Evolutionary conservation across 2,797 vertebrate genomes (phyloP).

Genomic region (Monodelphis domestica): DNA sequence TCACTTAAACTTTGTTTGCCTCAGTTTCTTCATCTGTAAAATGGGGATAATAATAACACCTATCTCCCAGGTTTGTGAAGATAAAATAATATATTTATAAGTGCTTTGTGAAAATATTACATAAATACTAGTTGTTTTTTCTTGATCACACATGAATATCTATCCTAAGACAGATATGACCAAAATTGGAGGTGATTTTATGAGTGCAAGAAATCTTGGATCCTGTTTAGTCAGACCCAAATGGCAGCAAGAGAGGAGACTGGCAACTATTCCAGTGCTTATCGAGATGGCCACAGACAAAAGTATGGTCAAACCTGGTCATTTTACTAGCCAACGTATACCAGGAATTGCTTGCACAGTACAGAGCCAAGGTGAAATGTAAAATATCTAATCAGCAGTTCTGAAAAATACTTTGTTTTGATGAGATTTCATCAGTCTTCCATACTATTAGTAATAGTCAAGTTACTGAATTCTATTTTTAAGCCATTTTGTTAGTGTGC

Average conservation of each 20-base stretch:
- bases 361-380: neutral
- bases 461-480: neutral
- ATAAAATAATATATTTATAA: neutral
- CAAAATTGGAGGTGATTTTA: neutral
- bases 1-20: neutral
- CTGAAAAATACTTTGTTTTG: neutral
- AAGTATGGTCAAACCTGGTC: neutral
- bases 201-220: neutral
- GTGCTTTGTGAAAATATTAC: neutral
- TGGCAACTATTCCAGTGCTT: neutral
- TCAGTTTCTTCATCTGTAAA: neutral
- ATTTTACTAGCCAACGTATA: neutral
- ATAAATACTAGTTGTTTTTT: neutral
- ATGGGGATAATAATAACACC: neutral
- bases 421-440: neutral
- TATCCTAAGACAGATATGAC: neutral
- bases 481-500: neutral
- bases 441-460: neutral
- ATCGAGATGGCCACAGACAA: neutral
- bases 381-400: neutral
- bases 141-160: neutral
- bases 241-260: neutral
- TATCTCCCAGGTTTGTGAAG: neutral
- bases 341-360: neutral
- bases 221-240: neutral